phyloP scores from a whole-genome alignment of 2,797 vertebrate genomes.

The Sebastes trivittatus region DNA sequence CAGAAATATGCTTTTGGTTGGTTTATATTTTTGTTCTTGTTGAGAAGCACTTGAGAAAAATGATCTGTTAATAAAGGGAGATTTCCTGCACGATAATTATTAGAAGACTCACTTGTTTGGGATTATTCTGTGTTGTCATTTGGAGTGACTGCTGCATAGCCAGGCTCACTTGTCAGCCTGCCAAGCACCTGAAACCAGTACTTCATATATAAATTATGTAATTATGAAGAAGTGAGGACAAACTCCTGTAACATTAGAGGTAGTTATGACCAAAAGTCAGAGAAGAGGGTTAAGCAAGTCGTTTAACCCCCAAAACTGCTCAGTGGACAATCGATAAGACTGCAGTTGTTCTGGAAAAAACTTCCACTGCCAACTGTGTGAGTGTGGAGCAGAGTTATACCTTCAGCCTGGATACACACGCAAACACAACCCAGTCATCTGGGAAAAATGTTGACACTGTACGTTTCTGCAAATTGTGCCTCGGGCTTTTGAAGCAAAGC shows the following conservation, averaged over 20 bases:
- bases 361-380: background rate
- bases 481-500: background rate
- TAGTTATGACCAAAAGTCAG: background rate
- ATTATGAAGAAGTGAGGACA: background rate
- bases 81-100: background rate
- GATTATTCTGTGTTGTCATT: background rate
- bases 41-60: background rate
- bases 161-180: background rate
- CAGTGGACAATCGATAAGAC: background rate
- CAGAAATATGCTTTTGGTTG: background rate
- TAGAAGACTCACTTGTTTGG: background rate
- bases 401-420: background rate
- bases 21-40: background rate
- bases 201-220: background rate
- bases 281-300: background rate
- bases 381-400: background rate
- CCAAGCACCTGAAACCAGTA: background rate
- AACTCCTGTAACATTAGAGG: background rate
- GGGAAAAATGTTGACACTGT: too few species aligned
- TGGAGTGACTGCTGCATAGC: background rate
- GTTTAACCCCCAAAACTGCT: background rate
- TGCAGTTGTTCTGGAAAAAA: background rate
- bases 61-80: background rate
- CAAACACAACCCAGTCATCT: background rate
- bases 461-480: too few species aligned